Percentiles rank a stretch among this genome's conserved stretches.
Evolutionary conservation across 64 coral and sea anemone genomes (phyloP).

Genomic region (Porites lutea): DNA sequence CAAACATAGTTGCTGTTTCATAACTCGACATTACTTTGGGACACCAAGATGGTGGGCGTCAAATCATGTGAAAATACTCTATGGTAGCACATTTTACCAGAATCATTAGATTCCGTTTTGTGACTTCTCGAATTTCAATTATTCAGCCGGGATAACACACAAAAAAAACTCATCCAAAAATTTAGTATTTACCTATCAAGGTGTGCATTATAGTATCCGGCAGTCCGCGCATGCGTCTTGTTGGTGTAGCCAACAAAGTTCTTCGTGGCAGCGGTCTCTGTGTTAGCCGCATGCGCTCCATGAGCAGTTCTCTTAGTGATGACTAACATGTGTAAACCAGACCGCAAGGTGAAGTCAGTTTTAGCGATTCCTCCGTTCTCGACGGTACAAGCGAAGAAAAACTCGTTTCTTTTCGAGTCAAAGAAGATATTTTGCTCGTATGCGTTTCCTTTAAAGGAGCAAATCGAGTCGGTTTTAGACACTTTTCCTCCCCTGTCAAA

Average conservation of each 20-base stretch:
- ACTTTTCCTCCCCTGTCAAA: conserved; percentile 22
- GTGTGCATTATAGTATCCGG: conserved; percentile 78
- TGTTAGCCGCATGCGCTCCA: conserved; percentile 74
- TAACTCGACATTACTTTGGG: too few species aligned
- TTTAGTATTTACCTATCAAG: conserved; percentile 62
- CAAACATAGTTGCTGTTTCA: too few species aligned
- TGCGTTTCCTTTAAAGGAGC: conserved; percentile 54
- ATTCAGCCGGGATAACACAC: too few species aligned
- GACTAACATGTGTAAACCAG: neutral
- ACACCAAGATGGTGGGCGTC: too few species aligned
- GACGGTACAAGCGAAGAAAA: conserved; percentile 81
- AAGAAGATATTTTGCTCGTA: conserved; percentile 80
- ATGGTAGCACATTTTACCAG: too few species aligned
- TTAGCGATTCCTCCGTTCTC: conserved; percentile 41
- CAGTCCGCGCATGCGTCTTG: conserved; percentile 56
- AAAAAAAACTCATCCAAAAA: too few species aligned
- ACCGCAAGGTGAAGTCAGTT: conserved; percentile 40
- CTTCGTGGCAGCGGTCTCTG: conserved; percentile 53
- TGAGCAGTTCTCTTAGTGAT: conserved; percentile 74
- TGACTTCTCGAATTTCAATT: too few species aligned
- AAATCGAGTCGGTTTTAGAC: neutral
- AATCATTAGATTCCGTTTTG: too few species aligned
- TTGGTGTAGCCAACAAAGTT: conserved; percentile 76
- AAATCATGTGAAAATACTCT: too few species aligned
- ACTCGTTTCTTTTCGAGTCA: conserved; percentile 74